Percentiles rank a stretch among this genome's conserved stretches.
Evolutionary conservation across 2,797 vertebrate species (phyloP).

Genomic region (Hirundo rustica): DNA sequence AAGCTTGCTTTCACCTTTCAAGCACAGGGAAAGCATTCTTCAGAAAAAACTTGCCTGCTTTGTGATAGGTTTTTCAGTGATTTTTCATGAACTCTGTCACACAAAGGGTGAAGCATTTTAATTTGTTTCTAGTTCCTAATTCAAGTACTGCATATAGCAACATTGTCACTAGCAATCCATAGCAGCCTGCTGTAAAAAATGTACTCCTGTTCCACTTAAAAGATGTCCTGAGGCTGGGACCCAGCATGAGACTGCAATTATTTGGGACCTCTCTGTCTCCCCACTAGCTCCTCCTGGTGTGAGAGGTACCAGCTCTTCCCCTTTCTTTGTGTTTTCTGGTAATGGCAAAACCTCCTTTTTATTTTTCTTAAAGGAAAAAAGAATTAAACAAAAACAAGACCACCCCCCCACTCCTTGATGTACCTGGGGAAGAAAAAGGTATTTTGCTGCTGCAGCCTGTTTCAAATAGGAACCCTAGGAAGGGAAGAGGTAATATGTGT

Average conservation of each 20-base stretch:
- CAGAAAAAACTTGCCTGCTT: not conserved
- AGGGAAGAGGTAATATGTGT: not conserved
- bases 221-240: not conserved
- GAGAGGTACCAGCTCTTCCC: not conserved
- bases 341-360: not conserved
- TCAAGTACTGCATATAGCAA: not conserved
- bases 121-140: not conserved
- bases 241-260: not conserved
- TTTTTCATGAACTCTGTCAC: not conserved
- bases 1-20: not conserved
- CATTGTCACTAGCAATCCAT: not conserved
- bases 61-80: not conserved
- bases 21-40: not conserved
- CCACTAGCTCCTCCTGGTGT: not conserved
- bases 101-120: not conserved
- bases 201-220: not conserved
- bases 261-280: not conserved
- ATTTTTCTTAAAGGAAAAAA: not conserved
- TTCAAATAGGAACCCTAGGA: not conserved
- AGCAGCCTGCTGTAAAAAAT: not conserved
- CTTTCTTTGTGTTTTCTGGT: not conserved
- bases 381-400: not conserved
- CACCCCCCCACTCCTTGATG: fast-evolving
- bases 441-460: not conserved
- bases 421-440: not conserved